Conservation (phyloP, 2,888 invertebrate species). For the Sicus ferrugineus region DNA sequence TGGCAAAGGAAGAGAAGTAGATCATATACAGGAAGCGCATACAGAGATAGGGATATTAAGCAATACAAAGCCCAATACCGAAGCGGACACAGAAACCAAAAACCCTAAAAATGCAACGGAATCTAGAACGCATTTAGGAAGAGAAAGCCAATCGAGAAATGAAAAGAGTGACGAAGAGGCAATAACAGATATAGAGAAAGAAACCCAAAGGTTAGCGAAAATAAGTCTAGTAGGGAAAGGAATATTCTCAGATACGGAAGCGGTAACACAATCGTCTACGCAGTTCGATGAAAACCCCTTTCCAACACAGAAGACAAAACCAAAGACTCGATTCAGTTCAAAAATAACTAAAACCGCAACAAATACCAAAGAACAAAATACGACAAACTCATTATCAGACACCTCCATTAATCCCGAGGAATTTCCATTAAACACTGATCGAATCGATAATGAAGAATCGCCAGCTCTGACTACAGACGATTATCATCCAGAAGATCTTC, state of each 20-base stretch:
- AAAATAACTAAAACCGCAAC: background rate
- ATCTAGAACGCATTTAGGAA: no score
- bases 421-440: background rate
- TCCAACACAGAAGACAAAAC: background rate
- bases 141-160: no score
- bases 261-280: no score
- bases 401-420: background rate
- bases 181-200: background rate
- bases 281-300: no score
- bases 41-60: slow-evolving; percentile 13
- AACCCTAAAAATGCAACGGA: no score
- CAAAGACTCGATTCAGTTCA: background rate
- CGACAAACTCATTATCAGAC: background rate
- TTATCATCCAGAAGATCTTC: slow-evolving; percentile 28
- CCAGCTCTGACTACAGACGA: slow-evolving; percentile 27
- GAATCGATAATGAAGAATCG: background rate
- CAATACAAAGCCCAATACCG: no score
- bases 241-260: no score
- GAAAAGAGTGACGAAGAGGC: slow-evolving; percentile 22
- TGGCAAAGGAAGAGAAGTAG: no score
- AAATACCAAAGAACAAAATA: slow-evolving; percentile 26
- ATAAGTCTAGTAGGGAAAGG: background rate
- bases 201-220: background rate
- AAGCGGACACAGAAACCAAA: no score
- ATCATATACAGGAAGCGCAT: slow-evolving; percentile 7